Percentiles rank a stretch among this genome's conserved stretches.
Conservation (phyloP, 2,888 invertebrate species). For the Rhopalosiphum nymphaeae region DNA sequence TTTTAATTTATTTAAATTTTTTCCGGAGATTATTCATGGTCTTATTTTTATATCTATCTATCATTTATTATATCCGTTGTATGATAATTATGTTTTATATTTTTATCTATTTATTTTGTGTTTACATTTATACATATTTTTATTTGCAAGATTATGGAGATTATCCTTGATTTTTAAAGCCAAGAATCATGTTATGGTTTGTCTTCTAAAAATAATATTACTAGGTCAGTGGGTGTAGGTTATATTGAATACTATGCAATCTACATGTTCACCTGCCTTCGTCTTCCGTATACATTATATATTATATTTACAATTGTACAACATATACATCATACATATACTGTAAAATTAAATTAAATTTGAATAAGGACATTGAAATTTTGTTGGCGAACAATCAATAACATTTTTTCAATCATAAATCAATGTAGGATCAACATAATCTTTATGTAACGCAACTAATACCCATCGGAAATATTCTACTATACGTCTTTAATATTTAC, state of each 20-base stretch:
- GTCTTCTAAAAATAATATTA: slow-evolving; percentile 61
- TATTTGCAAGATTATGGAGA: slow-evolving; percentile 19
- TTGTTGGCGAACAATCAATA: slow-evolving; percentile 54
- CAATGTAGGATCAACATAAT: background rate
- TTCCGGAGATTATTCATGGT: background rate
- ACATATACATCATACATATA: background rate
- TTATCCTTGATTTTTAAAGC: slow-evolving; percentile 49
- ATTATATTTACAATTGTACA: slow-evolving; percentile 24
- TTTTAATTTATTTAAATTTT: background rate
- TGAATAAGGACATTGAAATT: slow-evolving; percentile 39
- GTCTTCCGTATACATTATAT: slow-evolving; percentile 43
- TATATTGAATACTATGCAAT: slow-evolving; percentile 48
- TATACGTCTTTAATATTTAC: background rate
- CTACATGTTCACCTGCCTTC: slow-evolving; percentile 33
- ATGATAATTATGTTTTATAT: background rate
- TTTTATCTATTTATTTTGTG: background rate
- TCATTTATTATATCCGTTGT: background rate
- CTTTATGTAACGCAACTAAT: background rate
- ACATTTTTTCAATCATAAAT: background rate
- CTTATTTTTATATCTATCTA: background rate
- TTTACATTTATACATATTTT: background rate
- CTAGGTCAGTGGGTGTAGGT: slow-evolving; percentile 63
- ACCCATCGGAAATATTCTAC: background rate
- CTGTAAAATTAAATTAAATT: background rate
- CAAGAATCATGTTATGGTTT: slow-evolving; percentile 43